phyloP scores from a whole-genome alignment of 2,797 vertebrate species.

The Hemibagrus guttatus region DNA sequence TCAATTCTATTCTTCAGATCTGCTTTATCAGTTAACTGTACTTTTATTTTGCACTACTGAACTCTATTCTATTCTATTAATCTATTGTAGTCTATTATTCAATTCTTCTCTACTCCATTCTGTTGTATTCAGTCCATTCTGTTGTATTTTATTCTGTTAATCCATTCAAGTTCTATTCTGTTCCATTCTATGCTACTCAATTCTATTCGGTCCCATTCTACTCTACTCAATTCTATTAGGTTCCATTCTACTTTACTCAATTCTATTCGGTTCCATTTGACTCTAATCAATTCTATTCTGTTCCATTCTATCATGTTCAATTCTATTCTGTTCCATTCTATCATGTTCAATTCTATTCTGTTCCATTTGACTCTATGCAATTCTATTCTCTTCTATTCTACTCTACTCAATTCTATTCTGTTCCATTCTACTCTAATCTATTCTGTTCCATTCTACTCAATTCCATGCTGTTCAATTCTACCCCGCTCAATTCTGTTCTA shows the following conservation, averaged over 20 bases:
- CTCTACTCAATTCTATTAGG: neutral
- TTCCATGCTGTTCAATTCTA: neutral
- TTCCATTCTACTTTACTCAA: neutral
- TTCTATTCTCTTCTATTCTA: too few species aligned
- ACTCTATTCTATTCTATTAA: neutral
- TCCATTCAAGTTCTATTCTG: too few species aligned
- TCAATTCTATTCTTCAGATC: neutral
- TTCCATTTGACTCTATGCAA: too few species aligned
- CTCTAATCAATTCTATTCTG: neutral
- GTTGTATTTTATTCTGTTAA: neutral
- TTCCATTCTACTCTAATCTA: too few species aligned
- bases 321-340: neutral
- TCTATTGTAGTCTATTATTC: neutral
- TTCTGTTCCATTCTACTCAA: too few species aligned
- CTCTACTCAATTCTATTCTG: too few species aligned
- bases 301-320: neutral
- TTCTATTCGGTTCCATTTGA: too few species aligned
- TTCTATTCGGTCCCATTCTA: neutral
- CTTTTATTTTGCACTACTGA: neutral
- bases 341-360: neutral
- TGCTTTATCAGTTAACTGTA: neutral
- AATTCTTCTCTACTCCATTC: neutral
- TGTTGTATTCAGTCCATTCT: neutral
- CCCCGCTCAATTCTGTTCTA: too few species aligned
- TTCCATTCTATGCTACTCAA: neutral